Base-by-base conservation (phyloP, 2,888 invertebrate species). In the Eilema caniola region DNA sequence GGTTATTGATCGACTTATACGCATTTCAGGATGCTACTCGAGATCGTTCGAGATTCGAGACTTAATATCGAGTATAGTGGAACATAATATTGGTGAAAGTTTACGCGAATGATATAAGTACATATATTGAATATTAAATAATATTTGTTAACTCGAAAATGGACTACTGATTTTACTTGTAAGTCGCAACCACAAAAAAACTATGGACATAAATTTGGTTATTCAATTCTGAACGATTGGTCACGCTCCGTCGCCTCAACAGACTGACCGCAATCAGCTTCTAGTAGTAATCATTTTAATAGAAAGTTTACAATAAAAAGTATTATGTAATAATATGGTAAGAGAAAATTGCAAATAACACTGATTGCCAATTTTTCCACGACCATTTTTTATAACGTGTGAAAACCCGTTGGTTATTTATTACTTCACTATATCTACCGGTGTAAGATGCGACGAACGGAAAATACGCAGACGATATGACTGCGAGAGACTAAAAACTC, bases 1-100 rank as follows among this genome's bases (percentile, higher is more conserved):
- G 33, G 41, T 25, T 59, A 66, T 66, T 41, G 20, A 57, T 65
- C 33, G 16, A 61, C 24, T 62, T 61, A 37, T 37, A 61, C n/a
- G 12, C 20, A 66, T 23, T 23, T 23, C 47, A 37, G 24, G 31
- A n/a, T 16, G 47, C 23, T 62, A 8, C 24, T 16, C 23, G 16
- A 28, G 28, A 31, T 31, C 31, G 11, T 28, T 60, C 10, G 24
- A 41, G 16, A 41, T 16, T 41, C 4, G 16, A 37, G 33, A 33
- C 33, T 37, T 4, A 41, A 41, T 41, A 16, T 14, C 41, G 41
- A 41, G 16, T 41, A 41, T 16, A 16, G 10, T 41, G 16, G 41
- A 41, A 16, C 16, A 41, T 12, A 16, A 41, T 41, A 41, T 41
- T 47, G 47, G 20, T 12, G 20, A 47, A 20, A 47, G 47, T 20